Evolutionary conservation across 2,888 invertebrate genomes (phyloP).

Genomic region (Cantharis flavilabris): DNA sequence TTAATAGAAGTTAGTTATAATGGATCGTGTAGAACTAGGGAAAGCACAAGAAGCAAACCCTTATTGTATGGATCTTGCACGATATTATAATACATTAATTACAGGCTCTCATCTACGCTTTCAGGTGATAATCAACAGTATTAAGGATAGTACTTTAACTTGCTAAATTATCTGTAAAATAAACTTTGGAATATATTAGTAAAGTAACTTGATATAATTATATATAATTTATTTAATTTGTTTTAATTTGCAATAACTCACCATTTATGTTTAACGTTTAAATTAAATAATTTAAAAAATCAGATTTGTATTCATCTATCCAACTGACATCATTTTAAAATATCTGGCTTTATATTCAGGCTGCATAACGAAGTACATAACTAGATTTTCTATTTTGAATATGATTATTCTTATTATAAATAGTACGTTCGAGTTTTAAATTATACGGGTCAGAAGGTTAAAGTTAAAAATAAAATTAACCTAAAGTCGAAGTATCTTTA

Average conservation of each 20-base stretch:
- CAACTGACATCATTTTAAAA: background rate
- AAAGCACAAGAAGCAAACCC: slow-evolving; percentile 36
- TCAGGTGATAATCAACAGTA: slow-evolving; percentile 48
- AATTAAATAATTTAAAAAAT: background rate
- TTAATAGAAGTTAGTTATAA: slow-evolving; percentile 23
- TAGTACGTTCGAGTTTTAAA: slow-evolving; percentile 4
- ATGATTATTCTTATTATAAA: slow-evolving; percentile 17
- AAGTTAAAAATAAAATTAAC: slow-evolving; percentile 21
- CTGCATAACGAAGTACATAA: slow-evolving; percentile 1
- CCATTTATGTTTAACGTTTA: background rate
- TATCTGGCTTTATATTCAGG: background rate
- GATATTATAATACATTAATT: slow-evolving; percentile 49
- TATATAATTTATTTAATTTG: background rate
- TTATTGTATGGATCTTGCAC: slow-evolving; percentile 41
- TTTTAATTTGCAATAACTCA: background rate
- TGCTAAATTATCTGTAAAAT: slow-evolving; percentile 32
- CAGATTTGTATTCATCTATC: background rate
- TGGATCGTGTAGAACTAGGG: slow-evolving; percentile 32
- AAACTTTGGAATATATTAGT: slow-evolving; percentile 8
- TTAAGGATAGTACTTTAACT: slow-evolving; percentile 33
- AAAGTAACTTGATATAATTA: background rate
- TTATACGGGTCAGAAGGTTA: slow-evolving; percentile 18
- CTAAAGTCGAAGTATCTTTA: slow-evolving; percentile 31
- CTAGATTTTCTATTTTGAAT: slow-evolving; percentile 12
- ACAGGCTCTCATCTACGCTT: slow-evolving; percentile 46